A percentile compares a stretch with the other conserved stretches of the same genome.
These are phyloP conservation scores for Lutjanus erythropterus DNA, from an alignment of 2,113 vertebrate genomes.

Conservation along the genomic window DNA sequence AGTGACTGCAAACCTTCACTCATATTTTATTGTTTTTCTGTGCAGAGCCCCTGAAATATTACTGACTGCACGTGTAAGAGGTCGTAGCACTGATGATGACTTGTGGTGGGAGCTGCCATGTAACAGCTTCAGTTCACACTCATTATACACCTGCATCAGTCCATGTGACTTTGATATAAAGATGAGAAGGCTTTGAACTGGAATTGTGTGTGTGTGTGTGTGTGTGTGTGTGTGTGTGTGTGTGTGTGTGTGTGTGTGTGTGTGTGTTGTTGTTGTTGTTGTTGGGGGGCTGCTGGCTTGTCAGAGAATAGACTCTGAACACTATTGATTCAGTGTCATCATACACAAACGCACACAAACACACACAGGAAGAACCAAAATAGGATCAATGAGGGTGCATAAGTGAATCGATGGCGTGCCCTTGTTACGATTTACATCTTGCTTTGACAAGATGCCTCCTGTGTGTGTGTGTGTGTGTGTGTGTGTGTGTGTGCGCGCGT, in stretches of 20 bases:
- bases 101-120: background rate
- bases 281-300: background rate
- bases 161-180: background rate
- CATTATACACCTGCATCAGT: background rate
- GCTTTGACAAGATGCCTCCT: conserved; percentile 21
- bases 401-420: conserved; percentile 16
- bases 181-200: background rate
- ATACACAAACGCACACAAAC: background rate
- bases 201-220: no score
- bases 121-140: background rate
- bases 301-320: conserved; percentile 5
- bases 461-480: background rate
- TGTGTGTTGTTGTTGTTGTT: background rate
- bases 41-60: background rate
- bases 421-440: conserved; percentile 29
- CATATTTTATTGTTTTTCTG: background rate
- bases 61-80: background rate
- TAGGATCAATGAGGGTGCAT: conserved; percentile 29
- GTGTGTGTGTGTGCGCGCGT: no score
- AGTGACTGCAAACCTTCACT: background rate
- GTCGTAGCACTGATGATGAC: background rate
- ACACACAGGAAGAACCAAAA: background rate
- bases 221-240: no score
- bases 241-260: no score
- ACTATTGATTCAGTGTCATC: conserved; percentile 15